Conservation (phyloP, 1,140 invertebrate genomes). For the Drosophila prosaltans region DNA sequence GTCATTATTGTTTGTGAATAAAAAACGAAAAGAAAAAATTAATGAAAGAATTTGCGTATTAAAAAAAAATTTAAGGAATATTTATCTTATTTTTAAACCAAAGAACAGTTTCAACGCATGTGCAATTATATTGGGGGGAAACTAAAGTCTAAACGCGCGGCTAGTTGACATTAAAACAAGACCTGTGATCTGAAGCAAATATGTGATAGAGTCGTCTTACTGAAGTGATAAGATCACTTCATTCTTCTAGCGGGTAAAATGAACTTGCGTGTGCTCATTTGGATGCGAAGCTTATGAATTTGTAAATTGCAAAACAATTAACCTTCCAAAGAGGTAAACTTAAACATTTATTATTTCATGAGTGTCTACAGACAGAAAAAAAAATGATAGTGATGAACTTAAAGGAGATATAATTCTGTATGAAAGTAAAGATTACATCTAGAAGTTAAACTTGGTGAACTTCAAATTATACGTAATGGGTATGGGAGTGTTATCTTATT, state of each 20-base stretch:
- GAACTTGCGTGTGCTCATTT: no score
- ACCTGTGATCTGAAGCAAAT: no score
- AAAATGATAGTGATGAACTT: not conserved
- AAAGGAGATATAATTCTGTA: not conserved
- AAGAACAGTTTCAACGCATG: no score
- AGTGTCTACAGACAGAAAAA: conserved; percentile 2
- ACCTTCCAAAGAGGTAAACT: not conserved
- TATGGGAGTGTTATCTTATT: not conserved
- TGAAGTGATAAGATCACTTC: no score
- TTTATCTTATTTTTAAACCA: no score
- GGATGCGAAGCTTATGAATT: not conserved
- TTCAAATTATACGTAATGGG: not conserved
- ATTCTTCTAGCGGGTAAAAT: no score
- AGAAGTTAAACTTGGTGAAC: not conserved
- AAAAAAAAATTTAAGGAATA: no score
- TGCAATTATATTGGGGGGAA: no score
- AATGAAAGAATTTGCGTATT: no score
- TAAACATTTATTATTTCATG: conserved; percentile 9
- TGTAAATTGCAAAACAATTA: not conserved
- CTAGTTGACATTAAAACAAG: no score
- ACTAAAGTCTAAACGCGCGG: no score
- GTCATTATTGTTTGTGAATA: conserved; percentile 37
- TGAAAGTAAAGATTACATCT: conserved; percentile 6
- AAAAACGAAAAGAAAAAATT: not conserved
- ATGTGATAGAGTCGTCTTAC: no score